Base-by-base conservation (phyloP, 2,888 invertebrate genomes). In the Boloria selene region DNA sequence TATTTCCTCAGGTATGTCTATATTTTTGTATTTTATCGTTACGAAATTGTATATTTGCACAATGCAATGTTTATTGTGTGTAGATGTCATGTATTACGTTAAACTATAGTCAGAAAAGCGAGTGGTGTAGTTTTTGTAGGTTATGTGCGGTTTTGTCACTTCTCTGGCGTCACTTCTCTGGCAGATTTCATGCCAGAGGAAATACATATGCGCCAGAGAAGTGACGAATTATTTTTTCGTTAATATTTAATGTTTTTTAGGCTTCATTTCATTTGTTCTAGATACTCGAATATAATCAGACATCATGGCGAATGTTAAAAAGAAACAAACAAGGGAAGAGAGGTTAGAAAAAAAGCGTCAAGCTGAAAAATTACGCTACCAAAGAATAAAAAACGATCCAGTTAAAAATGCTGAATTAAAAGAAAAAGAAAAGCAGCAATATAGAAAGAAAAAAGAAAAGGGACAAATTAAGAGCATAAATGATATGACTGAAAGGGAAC, bases 141-240 rank as follows among this genome's bases (percentile, higher is more conserved):
- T 68, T 70, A 65, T 68, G 52, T 69, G 60, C 59, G 61, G 61
- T 70, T 72, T 72, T 69, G 68, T 72, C 72, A 70, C 62, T 70
- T 71, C 67, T 53, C 45, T 61, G 61, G 55, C 18, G 55, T 55
- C 44, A 55, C 55, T 55, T 55, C 55, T 55, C 17, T 55, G 55
- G 54, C 61, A 31, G 50, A 52, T 67, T 62, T 59, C 26, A 53
- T 69, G 70, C 64, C 69, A 70, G 65, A 63, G 58, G 64, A 70
- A 61, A 69, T 67, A 68, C 69, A 65, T 42, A 31, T 55, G 16
- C 61, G 64, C 70, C 66, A 66, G 71, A 42, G 66, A 58, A 71
- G 51, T 65, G 66, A 68, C 68, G 51, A 68, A 51, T 58, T 62
- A 38, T 31, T 26, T 13, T 53, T 22, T n/a, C 26, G 26, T 53